phyloP scores from a whole-genome alignment of 2,113 vertebrate genomes.

The Kryptolebias marmoratus region DNA sequence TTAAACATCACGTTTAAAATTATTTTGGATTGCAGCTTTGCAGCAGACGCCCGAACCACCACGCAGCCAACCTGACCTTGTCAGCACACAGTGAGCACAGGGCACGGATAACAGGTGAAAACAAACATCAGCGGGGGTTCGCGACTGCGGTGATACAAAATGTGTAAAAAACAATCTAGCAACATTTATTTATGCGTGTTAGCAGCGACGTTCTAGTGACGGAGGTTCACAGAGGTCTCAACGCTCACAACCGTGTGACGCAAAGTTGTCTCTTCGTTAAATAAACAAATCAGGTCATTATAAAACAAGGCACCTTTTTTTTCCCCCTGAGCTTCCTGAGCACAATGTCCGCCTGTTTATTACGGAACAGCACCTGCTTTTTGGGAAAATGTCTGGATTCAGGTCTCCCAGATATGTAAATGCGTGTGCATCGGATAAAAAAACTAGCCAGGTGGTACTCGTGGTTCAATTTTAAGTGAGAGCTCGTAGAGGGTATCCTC shows the following conservation, averaged over 20 bases:
- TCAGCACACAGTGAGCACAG: background rate
- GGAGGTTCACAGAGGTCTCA: background rate
- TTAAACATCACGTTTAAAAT: background rate
- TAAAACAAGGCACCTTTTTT: conserved; percentile 73
- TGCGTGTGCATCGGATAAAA: background rate
- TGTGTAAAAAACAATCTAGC: conserved; percentile 17
- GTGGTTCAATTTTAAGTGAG: conserved; percentile 93
- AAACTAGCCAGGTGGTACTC: conserved; percentile 79
- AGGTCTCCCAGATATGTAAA: background rate
- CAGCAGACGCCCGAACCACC: background rate
- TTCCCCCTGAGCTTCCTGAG: conserved; percentile 65
- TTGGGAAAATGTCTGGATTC: background rate
- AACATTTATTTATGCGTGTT: conserved; percentile 25
- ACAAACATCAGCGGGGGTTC: background rate
- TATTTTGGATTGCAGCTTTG: background rate
- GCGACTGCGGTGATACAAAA: background rate
- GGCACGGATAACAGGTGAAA: background rate
- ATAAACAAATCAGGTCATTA: conserved; percentile 33
- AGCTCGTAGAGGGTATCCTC: conserved; percentile 97
- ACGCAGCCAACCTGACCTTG: background rate
- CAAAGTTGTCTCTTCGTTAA: background rate
- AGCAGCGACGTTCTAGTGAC: conserved; percentile 36
- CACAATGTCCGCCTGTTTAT: conserved; percentile 7
- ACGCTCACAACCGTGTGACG: conserved; percentile 7
- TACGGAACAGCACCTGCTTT: conserved; percentile 6